A percentile compares a stretch with the other conserved stretches of the same genome.
These are phyloP conservation scores for Herpailurus yagouaroundi DNA, from an alignment of 2,113 vertebrate species.

Conservation along the genomic window DNA sequence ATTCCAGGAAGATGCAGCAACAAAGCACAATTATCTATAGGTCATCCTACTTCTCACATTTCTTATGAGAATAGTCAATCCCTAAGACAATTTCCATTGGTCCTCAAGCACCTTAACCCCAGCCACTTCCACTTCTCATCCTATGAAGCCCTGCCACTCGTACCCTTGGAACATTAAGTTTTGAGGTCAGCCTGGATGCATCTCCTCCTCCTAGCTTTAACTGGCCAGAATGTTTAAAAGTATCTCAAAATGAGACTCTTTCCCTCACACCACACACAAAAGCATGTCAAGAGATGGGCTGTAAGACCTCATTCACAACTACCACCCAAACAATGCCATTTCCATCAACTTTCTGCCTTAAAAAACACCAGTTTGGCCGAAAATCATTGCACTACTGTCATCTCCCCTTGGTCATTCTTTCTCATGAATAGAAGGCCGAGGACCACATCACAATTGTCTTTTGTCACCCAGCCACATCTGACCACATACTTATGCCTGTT, in stretches of 20 bases:
- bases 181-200: not conserved
- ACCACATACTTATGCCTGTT: too few relatives aligned
- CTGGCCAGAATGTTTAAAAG: not conserved
- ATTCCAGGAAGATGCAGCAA: not conserved
- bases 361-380: not conserved
- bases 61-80: not conserved
- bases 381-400: not conserved
- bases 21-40: not conserved
- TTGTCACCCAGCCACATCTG: not conserved
- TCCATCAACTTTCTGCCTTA: not conserved
- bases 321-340: not conserved
- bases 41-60: not conserved
- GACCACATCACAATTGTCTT: not conserved
- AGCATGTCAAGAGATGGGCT: not conserved
- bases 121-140: not conserved
- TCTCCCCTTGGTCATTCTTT: not conserved
- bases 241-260: not conserved
- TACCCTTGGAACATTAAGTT: not conserved
- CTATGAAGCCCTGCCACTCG: not conserved
- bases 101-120: not conserved
- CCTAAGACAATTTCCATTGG: not conserved
- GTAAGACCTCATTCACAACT: not conserved
- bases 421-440: not conserved
- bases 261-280: not conserved
- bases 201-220: not conserved